Conservation (phyloP, 1,140 invertebrate species). For the Heliconius hewitsoni region DNA sequence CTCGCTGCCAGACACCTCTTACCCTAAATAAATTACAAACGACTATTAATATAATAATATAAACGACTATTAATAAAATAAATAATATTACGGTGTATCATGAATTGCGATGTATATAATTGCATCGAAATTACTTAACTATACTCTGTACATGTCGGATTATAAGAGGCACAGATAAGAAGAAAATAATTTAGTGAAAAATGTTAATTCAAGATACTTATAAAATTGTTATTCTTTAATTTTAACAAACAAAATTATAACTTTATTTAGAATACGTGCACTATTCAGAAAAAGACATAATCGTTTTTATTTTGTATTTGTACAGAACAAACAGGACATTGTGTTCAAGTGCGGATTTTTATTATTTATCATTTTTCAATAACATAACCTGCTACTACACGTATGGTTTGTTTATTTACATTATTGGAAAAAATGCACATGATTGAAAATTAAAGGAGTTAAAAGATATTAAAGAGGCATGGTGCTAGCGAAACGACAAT, state of each 20-base stretch:
- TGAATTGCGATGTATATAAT: not conserved
- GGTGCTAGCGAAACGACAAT: conserved; percentile 59
- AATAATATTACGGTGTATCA: not conserved
- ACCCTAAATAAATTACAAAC: too few relatives aligned
- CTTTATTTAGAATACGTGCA: not conserved
- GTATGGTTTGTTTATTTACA: not conserved
- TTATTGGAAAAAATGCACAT: not conserved
- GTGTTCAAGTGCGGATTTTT: not conserved
- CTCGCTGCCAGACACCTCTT: too few relatives aligned
- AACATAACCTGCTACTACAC: not conserved
- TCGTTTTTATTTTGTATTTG: not conserved
- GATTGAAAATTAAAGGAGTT: not conserved
- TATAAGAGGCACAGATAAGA: not conserved
- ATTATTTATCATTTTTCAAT: not conserved
- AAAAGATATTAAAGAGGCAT: conserved; percentile 49
- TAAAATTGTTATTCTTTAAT: not conserved
- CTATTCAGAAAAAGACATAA: not conserved
- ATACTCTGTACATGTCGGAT: not conserved
- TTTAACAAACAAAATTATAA: not conserved
- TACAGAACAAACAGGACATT: not conserved
- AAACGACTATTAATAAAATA: too few relatives aligned
- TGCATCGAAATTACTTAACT: not conserved
- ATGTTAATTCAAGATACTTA: not conserved
- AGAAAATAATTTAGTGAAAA: not conserved
- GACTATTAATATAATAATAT: too few relatives aligned